These are phyloP conservation scores for Eupeodes luniger DNA, from an alignment of 2,888 invertebrate species.

Conservation along the genomic window DNA sequence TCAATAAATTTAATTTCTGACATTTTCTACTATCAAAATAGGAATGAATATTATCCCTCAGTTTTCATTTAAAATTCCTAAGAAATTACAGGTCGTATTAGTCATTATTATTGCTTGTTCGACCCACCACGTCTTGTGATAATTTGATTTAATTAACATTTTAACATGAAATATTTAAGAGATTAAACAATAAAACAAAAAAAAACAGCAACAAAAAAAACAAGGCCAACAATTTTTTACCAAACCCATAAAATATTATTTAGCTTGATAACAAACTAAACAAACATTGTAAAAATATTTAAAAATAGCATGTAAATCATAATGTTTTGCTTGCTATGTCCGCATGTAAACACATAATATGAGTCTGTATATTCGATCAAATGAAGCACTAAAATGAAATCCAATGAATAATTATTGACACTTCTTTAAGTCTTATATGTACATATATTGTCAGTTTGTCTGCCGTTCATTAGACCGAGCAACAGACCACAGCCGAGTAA, in stretches of 20 bases:
- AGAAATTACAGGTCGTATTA: neutral
- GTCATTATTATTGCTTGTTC: slow-evolving; percentile 5
- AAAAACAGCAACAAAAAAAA: slow-evolving; percentile 9
- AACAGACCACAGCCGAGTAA: slow-evolving; percentile 37
- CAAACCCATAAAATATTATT: slow-evolving; percentile 41
- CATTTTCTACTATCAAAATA: no score
- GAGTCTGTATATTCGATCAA: slow-evolving; percentile 21
- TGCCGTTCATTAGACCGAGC: slow-evolving; percentile 61
- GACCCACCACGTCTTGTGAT: neutral
- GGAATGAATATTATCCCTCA: neutral
- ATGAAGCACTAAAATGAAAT: slow-evolving; percentile 49
- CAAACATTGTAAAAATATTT: slow-evolving; percentile 49
- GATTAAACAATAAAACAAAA: neutral
- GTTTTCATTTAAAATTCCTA: neutral
- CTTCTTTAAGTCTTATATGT: slow-evolving; percentile 49
- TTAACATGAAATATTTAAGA: slow-evolving; percentile 14
- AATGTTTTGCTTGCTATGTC: slow-evolving; percentile 1
- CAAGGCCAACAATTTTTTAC: neutral
- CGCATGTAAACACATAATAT: slow-evolving; percentile 10
- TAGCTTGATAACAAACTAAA: slow-evolving; percentile 44
- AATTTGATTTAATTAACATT: slow-evolving; percentile 38
- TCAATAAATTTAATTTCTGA: no score
- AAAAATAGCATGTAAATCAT: slow-evolving; percentile 28
- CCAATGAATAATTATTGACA: slow-evolving; percentile 73
- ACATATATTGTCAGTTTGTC: slow-evolving; percentile 36